A percentile compares a stretch with the other conserved stretches of the same genome.
phyloP scores from a whole-genome alignment of 2,888 invertebrate species.

The Synanthedon myopaeformis region DNA sequence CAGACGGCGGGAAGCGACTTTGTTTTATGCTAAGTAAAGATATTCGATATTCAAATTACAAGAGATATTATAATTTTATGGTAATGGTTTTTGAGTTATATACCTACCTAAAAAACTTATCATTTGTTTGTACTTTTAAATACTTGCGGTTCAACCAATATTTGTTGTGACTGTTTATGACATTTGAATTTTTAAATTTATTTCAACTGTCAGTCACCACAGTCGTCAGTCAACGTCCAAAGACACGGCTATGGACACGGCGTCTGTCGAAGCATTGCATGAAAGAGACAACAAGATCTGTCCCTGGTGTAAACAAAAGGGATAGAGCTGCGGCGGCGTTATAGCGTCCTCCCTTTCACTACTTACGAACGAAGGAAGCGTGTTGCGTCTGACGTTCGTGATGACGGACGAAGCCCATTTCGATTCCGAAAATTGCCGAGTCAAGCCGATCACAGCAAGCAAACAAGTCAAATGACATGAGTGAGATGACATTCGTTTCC shows the following conservation, averaged over 20 bases:
- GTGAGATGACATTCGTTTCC: slow-evolving; percentile 13
- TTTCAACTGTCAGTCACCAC: no score
- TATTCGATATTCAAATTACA: no score
- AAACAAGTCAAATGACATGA: slow-evolving; percentile 29
- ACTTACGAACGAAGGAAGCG: no score
- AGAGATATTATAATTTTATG: no score
- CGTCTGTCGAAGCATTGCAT: slow-evolving; percentile 29
- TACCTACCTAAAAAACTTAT: not conserved
- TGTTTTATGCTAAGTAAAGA: no score
- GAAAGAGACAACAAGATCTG: slow-evolving; percentile 27
- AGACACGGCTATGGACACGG: no score
- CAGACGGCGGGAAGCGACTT: no score
- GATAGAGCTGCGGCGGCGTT: slow-evolving; percentile 55
- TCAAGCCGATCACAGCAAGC: not conserved
- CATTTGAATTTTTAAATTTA: slow-evolving; percentile 13
- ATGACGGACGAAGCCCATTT: not conserved
- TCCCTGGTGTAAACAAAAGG: slow-evolving; percentile 19
- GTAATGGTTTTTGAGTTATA: no score
- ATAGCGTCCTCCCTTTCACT: slow-evolving; percentile 35
- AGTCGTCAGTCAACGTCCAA: slow-evolving; percentile 15
- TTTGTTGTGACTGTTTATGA: no score
- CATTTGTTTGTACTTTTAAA: not conserved
- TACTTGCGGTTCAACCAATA: slow-evolving; percentile 7
- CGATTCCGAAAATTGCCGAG: not conserved
- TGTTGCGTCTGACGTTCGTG: no score